Evolutionary conservation across 2,113 vertebrate genomes (phyloP).

Genomic region (Alethe castanea): DNA sequence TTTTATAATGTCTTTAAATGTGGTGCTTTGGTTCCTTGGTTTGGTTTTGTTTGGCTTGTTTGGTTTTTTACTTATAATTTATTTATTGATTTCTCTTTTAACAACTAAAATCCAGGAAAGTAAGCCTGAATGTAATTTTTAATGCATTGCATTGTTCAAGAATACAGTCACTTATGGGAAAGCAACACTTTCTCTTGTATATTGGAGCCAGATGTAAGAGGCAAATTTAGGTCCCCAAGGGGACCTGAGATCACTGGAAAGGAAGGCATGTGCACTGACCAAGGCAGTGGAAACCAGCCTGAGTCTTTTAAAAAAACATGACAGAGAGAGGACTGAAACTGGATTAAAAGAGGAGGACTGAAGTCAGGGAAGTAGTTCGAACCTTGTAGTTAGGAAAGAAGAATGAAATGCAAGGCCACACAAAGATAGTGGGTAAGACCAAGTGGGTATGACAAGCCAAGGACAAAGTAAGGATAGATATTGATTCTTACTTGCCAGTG

Average conservation of each 20-base stretch:
- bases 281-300: background rate
- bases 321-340: background rate
- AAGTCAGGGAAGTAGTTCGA: background rate
- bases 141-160: background rate
- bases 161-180: background rate
- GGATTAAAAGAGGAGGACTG: background rate
- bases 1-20: background rate
- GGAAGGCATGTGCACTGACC: background rate
- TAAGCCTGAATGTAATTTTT: background rate
- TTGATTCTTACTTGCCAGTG: background rate
- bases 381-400: background rate
- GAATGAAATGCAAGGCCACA: background rate
- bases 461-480: background rate
- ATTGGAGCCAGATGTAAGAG: background rate
- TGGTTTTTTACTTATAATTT: background rate
- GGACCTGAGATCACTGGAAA: background rate
- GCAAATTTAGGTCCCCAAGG: background rate
- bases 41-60: background rate
- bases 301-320: background rate
- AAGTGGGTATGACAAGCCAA: background rate
- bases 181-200: background rate
- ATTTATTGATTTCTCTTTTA: background rate
- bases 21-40: background rate
- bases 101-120: background rate
- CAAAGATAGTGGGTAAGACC: background rate